These are phyloP conservation scores for Mimumesa dahlbomi DNA, from an alignment of 2,888 invertebrate genomes.

Conservation along the genomic window DNA sequence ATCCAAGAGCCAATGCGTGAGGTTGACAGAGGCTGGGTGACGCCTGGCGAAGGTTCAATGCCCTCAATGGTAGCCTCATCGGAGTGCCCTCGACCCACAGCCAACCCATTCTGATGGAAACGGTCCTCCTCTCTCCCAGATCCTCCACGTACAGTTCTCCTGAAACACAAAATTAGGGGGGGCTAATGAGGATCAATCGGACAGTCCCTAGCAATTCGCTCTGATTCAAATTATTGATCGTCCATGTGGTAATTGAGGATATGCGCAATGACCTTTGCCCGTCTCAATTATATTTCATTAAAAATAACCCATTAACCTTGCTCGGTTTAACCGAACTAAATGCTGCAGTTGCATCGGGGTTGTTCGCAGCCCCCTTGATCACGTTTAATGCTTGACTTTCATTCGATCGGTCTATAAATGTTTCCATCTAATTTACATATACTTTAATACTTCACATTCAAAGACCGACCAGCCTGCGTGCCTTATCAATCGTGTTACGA, in stretches of 20 bases:
- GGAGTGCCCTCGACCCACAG: constrained; percentile 78
- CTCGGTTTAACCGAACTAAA: no score
- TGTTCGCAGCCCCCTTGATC: no score
- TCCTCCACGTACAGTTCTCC: constrained; percentile 79
- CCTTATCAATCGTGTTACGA: no score
- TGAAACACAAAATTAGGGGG: constrained; percentile 50
- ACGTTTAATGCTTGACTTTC: no score
- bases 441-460: no score
- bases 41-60: constrained; percentile 77
- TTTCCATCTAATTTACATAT: no score
- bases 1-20: constrained; percentile 76
- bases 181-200: constrained; percentile 47
- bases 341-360: no score
- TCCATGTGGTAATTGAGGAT: constrained; percentile 33
- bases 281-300: constrained; percentile 31
- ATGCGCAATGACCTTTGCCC: constrained; percentile 22
- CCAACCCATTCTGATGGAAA: constrained; percentile 78
- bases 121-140: constrained; percentile 74
- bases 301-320: constrained; percentile 19
- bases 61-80: constrained; percentile 76
- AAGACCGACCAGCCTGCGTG: no score
- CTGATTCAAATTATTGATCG: constrained; percentile 20
- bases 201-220: constrained; percentile 1
- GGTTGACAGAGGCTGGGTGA: constrained; percentile 75
- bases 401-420: no score